A percentile compares a stretch with the other conserved stretches of the same genome.
Conservation (phyloP, 2,797 vertebrate genomes). For the Lindbergichthys nudifrons region DNA sequence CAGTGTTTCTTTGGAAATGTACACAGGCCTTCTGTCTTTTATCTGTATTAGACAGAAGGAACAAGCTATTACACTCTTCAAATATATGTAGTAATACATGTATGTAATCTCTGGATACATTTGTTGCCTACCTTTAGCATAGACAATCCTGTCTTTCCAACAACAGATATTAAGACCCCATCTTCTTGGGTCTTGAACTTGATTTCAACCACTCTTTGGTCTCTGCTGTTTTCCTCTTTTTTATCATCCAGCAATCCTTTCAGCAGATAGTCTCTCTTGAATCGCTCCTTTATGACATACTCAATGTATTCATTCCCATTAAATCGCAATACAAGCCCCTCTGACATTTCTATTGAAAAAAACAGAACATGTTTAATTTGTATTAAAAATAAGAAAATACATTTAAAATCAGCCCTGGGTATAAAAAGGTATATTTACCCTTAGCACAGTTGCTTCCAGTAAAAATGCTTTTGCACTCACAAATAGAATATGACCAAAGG, state of each 20-base stretch:
- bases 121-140: slow-evolving; percentile 67
- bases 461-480: slow-evolving; percentile 79
- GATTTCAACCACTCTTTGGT: slow-evolving; percentile 67
- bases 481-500: slow-evolving; percentile 82
- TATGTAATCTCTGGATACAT: not conserved
- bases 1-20: slow-evolving; percentile 55
- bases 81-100: not conserved
- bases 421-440: slow-evolving; percentile 55
- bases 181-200: slow-evolving; percentile 78
- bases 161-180: slow-evolving; percentile 73
- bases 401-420: not conserved
- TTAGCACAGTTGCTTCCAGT: slow-evolving; percentile 78
- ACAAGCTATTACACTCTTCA: not conserved
- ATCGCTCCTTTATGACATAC: slow-evolving; percentile 82
- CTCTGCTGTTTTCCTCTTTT: slow-evolving; percentile 22
- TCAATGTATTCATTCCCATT: slow-evolving; percentile 76
- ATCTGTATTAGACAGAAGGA: slow-evolving; percentile 67
- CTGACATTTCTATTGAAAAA: slow-evolving; percentile 72
- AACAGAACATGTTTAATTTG: not conserved
- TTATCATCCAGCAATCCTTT: slow-evolving; percentile 48
- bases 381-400: not conserved
- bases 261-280: slow-evolving; percentile 79
- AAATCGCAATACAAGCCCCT: slow-evolving; percentile 77
- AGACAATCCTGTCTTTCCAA: slow-evolving; percentile 50
- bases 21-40: slow-evolving; percentile 72